These are phyloP conservation scores for Pseudoatta argentina DNA, from an alignment of 1,140 invertebrate genomes.

Conservation along the genomic window DNA sequence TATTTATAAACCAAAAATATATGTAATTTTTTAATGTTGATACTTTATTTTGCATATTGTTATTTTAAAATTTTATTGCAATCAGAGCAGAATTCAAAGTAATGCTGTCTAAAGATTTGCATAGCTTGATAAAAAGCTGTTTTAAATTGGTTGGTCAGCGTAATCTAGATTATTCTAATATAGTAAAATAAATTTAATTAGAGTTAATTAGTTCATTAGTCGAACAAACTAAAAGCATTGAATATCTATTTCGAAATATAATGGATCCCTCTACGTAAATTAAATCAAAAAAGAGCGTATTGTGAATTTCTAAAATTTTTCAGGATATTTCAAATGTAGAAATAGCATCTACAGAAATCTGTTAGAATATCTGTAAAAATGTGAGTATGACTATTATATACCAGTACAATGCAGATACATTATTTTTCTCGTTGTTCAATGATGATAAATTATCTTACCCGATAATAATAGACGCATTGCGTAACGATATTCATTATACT, in stretches of 20 bases:
- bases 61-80: conserved; percentile 22
- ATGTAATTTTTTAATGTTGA: conserved; percentile 29
- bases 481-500: conserved; percentile 58
- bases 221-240: neutral
- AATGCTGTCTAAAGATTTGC: conserved; percentile 26
- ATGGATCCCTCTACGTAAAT: neutral
- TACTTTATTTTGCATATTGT: conserved; percentile 5
- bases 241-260: conserved; percentile 1
- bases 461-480: conserved; percentile 59
- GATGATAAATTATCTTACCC: conserved; percentile 28
- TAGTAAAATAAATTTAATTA: conserved; percentile 10
- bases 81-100: conserved; percentile 15
- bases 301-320: neutral
- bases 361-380: neutral
- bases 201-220: conserved; percentile 30
- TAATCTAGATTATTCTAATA: conserved; percentile 31
- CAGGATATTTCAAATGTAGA: neutral
- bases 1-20: neutral
- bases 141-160: conserved; percentile 1
- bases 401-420: neutral
- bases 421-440: conserved; percentile 43
- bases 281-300: neutral
- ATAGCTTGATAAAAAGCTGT: conserved; percentile 31
- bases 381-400: neutral
- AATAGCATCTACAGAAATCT: neutral